Evolutionary conservation across 2,888 invertebrate genomes (phyloP).

Genomic region (Napeogenes sylphis): DNA sequence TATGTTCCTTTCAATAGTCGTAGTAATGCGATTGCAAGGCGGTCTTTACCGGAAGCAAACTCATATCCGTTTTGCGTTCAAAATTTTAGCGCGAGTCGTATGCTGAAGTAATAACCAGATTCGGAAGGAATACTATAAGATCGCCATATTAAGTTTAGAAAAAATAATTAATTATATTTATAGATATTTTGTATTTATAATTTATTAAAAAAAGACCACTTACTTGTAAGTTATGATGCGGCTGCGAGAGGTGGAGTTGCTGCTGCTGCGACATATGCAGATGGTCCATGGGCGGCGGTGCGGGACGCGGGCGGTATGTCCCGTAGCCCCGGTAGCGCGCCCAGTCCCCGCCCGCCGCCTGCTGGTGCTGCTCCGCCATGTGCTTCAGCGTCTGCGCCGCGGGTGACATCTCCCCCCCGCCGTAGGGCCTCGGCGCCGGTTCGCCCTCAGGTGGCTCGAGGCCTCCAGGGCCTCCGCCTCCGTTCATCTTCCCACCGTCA

Average conservation of each 20-base stretch:
- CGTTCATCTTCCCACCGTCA: slow-evolving; percentile 62
- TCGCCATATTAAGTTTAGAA: no score
- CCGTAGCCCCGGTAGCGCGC: slow-evolving; percentile 75
- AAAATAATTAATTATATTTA: no score
- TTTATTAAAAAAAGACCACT: slow-evolving; percentile 29
- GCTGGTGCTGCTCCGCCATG: slow-evolving; percentile 98
- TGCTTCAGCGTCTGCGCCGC: slow-evolving; percentile 97
- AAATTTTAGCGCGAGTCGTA: slow-evolving; percentile 16
- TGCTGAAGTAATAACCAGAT: no score
- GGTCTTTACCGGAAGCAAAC: slow-evolving; percentile 13
- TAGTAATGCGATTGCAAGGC: slow-evolving; percentile 14
- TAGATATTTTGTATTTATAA: no score
- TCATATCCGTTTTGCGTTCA: slow-evolving; percentile 13
- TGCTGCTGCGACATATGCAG: slow-evolving; percentile 93
- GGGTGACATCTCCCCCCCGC: slow-evolving; percentile 86
- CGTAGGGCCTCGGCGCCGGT: slow-evolving; percentile 65
- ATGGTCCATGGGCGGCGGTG: slow-evolving; percentile 64
- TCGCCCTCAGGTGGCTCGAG: slow-evolving; percentile 73
- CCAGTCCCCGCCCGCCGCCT: slow-evolving; percentile 80
- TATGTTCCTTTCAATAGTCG: slow-evolving; percentile 17
- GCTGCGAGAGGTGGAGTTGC: slow-evolving; percentile 90
- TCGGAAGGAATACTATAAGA: no score
- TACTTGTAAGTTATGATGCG: slow-evolving; percentile 89
- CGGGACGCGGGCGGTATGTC: slow-evolving; percentile 66
- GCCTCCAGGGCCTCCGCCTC: slow-evolving; percentile 49